Base-by-base conservation (phyloP, 2,113 vertebrate genomes). In the Carassius carassius region DNA sequence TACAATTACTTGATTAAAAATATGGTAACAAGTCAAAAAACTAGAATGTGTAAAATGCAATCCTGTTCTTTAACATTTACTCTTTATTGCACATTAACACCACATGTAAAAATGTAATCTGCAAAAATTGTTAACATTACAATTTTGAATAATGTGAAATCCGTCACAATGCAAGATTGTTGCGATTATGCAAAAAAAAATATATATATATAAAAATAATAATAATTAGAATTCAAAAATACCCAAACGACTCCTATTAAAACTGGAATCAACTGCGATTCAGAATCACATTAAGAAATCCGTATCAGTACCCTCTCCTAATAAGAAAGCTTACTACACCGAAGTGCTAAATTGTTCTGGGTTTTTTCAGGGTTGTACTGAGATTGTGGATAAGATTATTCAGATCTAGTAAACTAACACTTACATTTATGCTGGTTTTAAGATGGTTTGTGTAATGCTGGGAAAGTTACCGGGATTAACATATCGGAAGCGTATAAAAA, bases 371-470 rank as follows among this genome's bases (percentile, higher is more conserved):
- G 8, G 12, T 23, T 41, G 56, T 9, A 78, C 16, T 10, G 7
- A 13, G 54, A 60, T 60, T 62, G 21, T 79, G 56, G 35, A 62
- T 25, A 62, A 44, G 32, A 0, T 79, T 79, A 79, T 79, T 62
- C 21, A 25, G 19, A 78, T 60, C 13, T n/a, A 2, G 5, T n/a
- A 3, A 73, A 73, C 21, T 44, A 73, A 44, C 37, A n/a, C 21
- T 65, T 29, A 1, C 0, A 12, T 75, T n/a, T 8, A 21, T 44
- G 16, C 32, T 10, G 13, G 14, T 2, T 76, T 32, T 6, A 74
- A 44, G 3, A 44, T 17, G 13, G 13, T 76, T 79, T 79, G 35
- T 63, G 12, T 79, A 63, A 37, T 79, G 14, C 7, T 63, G 14
- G 58, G n/a, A 7, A 78, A 8, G 19, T 23, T 62, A 47, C 21